Conservation (phyloP, 2,113 vertebrate species). For the Callorhinus ursinus region DNA sequence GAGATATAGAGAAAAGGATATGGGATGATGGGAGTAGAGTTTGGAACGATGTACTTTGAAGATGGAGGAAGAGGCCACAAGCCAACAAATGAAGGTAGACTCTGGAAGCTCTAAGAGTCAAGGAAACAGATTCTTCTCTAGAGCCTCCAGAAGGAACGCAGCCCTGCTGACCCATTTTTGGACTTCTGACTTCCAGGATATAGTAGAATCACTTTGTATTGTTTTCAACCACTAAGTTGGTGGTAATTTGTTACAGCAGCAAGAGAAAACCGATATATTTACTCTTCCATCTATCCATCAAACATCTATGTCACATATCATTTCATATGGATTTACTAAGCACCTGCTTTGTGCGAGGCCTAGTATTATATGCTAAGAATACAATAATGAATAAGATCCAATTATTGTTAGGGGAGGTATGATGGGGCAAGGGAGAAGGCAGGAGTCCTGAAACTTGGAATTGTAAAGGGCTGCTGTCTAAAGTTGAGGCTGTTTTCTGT, state of each 20-base stretch:
- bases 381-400: background rate
- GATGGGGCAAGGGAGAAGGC: background rate
- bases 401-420: background rate
- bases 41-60: background rate
- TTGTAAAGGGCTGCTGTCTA: background rate
- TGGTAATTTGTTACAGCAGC: background rate
- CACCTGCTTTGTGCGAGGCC: background rate
- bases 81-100: background rate
- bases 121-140: background rate
- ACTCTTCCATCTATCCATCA: background rate
- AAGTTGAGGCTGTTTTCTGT: background rate
- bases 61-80: background rate
- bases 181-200: background rate
- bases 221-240: background rate
- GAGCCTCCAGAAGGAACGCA: background rate
- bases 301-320: background rate
- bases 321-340: background rate
- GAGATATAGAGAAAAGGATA: background rate
- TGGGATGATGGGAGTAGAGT: background rate
- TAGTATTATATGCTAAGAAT: background rate
- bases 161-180: background rate
- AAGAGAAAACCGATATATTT: background rate
- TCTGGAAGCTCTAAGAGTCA: background rate
- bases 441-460: background rate
- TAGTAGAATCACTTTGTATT: background rate